Evolutionary conservation across 2,888 invertebrate genomes (phyloP).

Genomic region (Entomobrya proxima): DNA sequence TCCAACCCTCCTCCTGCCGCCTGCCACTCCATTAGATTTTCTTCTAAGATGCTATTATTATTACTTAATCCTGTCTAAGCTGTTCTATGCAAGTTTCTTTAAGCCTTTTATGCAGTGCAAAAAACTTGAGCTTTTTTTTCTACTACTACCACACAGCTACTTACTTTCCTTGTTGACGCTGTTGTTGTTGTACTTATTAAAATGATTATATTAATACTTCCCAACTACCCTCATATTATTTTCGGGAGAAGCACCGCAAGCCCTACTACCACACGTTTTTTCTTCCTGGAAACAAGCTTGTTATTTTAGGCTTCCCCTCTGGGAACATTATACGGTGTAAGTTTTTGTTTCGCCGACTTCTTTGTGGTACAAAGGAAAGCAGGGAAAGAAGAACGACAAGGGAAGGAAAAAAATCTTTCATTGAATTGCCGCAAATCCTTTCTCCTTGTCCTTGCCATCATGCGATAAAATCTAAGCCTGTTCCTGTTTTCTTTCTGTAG

Average conservation of each 20-base stretch:
- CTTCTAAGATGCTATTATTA: constrained; percentile 10
- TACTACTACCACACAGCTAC: neutral
- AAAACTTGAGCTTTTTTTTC: neutral
- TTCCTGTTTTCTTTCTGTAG: neutral
- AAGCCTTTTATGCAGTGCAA: constrained; percentile 16
- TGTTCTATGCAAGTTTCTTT: constrained; percentile 13
- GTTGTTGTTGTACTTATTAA: neutral
- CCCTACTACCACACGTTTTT: neutral
- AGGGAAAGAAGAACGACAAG: neutral
- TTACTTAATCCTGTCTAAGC: constrained; percentile 19
- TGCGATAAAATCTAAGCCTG: neutral
- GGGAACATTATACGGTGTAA: neutral
- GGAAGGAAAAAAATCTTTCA: neutral
- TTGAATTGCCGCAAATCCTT: constrained; percentile 26
- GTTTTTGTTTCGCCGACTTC: constrained; percentile 8
- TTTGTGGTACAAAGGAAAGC: neutral
- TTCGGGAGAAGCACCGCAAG: neutral
- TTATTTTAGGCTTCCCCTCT: neutral
- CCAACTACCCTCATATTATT: too few relatives aligned
- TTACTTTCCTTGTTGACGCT: neutral
- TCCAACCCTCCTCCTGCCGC: too few relatives aligned
- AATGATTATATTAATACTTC: neutral
- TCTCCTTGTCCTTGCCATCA: neutral
- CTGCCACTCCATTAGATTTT: constrained; percentile 29
- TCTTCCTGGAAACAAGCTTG: neutral